Conservation (phyloP, 2,113 vertebrate species). For the Istiophorus platypterus region DNA sequence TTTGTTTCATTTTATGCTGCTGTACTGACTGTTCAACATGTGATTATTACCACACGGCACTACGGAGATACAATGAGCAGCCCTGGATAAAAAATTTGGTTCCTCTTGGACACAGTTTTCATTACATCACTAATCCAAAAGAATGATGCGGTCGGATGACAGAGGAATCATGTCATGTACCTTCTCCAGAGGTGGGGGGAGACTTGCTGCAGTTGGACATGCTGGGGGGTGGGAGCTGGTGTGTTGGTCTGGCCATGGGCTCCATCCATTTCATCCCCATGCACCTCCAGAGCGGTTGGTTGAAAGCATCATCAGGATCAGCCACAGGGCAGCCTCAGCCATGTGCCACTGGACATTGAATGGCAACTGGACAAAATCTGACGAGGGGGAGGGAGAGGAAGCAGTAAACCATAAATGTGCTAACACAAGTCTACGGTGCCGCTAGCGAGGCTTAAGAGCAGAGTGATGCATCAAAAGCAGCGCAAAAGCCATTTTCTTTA, state of each 20-base stretch:
- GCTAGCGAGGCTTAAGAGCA: not conserved
- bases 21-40: not conserved
- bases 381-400: not conserved
- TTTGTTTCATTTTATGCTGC: not conserved
- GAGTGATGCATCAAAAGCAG: not conserved
- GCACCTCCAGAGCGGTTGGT: slow-evolving; percentile 63
- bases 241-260: slow-evolving; percentile 69
- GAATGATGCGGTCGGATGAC: slow-evolving; percentile 39
- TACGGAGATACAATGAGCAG: slow-evolving; percentile 4
- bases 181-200: slow-evolving; percentile 77
- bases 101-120: slow-evolving; percentile 50
- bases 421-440: not conserved
- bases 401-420: not conserved
- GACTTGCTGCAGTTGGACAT: slow-evolving; percentile 81
- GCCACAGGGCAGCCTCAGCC: slow-evolving; percentile 71
- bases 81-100: slow-evolving; percentile 19
- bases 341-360: slow-evolving; percentile 65
- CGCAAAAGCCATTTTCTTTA: not conserved
- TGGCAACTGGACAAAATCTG: slow-evolving; percentile 47
- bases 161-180: slow-evolving; percentile 56
- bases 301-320: slow-evolving; percentile 72
- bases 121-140: slow-evolving; percentile 67
- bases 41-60: slow-evolving; percentile 8
- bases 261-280: slow-evolving; percentile 78
- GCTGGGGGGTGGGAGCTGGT: slow-evolving; percentile 73